These are phyloP conservation scores for Ormyrus thymus DNA, from an alignment of 2,888 invertebrate species.

Conservation along the genomic window DNA sequence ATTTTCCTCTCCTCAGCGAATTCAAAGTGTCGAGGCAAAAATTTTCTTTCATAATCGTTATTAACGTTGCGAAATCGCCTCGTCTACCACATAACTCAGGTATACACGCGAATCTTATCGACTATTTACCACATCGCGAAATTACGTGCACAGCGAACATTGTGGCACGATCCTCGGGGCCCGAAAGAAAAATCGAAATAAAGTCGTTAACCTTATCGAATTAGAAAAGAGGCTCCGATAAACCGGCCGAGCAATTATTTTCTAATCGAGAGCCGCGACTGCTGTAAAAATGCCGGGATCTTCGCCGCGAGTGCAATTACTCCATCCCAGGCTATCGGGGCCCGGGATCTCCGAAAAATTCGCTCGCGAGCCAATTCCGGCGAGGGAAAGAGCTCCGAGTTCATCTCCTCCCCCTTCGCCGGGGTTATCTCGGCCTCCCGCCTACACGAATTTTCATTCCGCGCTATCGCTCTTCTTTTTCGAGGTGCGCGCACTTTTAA, in stretches of 20 bases:
- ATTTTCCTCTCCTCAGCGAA: constrained; percentile 14
- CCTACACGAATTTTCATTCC: constrained; percentile 30
- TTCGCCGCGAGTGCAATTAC: not conserved
- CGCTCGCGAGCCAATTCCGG: too few species aligned
- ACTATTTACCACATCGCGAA: constrained; percentile 18
- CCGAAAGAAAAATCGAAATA: not conserved
- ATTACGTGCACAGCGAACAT: too few species aligned
- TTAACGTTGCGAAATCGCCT: constrained; percentile 25
- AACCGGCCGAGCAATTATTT: constrained; percentile 12
- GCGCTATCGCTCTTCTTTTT: not conserved
- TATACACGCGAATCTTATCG: not conserved
- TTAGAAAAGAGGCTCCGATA: not conserved
- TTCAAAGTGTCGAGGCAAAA: constrained; percentile 7
- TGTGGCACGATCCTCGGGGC: too few species aligned
- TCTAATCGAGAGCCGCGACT: not conserved
- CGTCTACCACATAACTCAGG: not conserved
- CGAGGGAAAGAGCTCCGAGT: not conserved
- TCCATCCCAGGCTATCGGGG: too few species aligned
- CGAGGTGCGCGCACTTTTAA: not conserved
- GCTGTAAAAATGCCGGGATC: not conserved
- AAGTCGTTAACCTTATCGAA: not conserved
- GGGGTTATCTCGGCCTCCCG: not conserved
- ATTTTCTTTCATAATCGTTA: constrained; percentile 30
- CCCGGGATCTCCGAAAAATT: too few species aligned
- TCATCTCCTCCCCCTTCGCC: too few species aligned